Conservation (phyloP, 2,888 invertebrate species). For the Drosophila anomalata region DNA sequence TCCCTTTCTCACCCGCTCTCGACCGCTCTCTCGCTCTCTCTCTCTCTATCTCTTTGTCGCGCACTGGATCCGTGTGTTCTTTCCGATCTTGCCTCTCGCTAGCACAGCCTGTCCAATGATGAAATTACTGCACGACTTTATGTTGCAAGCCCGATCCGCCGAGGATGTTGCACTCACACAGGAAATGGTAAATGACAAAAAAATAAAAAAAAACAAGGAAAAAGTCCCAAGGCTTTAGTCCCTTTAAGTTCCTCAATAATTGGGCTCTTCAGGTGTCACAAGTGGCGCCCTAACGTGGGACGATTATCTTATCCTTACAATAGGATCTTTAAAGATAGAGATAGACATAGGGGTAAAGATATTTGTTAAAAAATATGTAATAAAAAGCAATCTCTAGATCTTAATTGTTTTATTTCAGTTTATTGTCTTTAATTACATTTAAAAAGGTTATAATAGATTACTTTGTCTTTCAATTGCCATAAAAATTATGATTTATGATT, state of each 20-base stretch:
- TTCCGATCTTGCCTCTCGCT: slow-evolving; percentile 17
- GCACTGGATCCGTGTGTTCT: slow-evolving; percentile 47
- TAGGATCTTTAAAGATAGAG: no score
- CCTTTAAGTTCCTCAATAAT: no score
- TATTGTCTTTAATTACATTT: no score
- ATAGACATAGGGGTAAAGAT: no score
- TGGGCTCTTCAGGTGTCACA: no score
- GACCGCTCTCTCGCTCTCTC: slow-evolving; percentile 34
- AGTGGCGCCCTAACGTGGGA: no score
- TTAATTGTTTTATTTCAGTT: no score
- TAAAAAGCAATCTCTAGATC: no score
- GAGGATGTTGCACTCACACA: slow-evolving; percentile 82
- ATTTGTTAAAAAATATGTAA: no score
- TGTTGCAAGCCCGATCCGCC: slow-evolving; percentile 84
- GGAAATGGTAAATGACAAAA: slow-evolving; percentile 82
- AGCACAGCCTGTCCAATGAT: slow-evolving; percentile 74
- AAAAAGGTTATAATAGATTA: no score
- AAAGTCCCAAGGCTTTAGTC: no score
- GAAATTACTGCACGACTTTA: slow-evolving; percentile 83
- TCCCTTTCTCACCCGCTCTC: slow-evolving; percentile 39
- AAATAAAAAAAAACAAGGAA: not conserved
- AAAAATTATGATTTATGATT: slow-evolving; percentile 29
- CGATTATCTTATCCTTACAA: no score
- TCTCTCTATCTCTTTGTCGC: slow-evolving; percentile 37
- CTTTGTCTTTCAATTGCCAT: not conserved